Base-by-base conservation (phyloP, 2,113 vertebrate species). In the Emydocephalus ijimae region DNA sequence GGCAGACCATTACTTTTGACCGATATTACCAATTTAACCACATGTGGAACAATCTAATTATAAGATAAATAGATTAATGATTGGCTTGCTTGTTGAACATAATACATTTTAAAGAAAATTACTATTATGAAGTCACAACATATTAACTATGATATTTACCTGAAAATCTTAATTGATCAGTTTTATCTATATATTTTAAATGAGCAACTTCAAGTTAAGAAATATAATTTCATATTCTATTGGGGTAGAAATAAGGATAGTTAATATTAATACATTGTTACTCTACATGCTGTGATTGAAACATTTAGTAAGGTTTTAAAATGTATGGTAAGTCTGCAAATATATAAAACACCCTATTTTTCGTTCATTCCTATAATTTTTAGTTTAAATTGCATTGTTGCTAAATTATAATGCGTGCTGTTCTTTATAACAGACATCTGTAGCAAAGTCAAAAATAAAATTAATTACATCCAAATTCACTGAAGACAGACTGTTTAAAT, bases 41-140 rank as follows among this genome's bases (percentile, higher is more conserved):
- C 97, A 1, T 98, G 98, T 85, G 99, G 99, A 88, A 99, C 98
- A 96, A 99, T 96, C 99, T 99, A 94, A 86, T 52, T 18, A 87
- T 64, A 93, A 89, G 9, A 93, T 26, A 93, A 86, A 90, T 5
- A 86, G 8, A 86, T 4, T n/a, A 90, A 90, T 87, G 14, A 90
- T 86, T 86, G 74, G 34, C 18, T 81, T 90, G 85, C 9, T 6
- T 23, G 5, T 69, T 26, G 43, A 54, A 50, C 39, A 39, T 14
- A 91, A 55, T 39, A 91, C 52, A 91, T 87, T 85, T 54, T 91
- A 4, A n/a, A 4, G 4, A 57, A 45, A 43, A 85, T 12, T 1
- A 34, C n/a, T 18, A 64, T 55, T 34, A 81, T 52, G 11, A 61
- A 56, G 23, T 39, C 7, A 69, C 12, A 87, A 39, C n/a, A 74